Evolutionary conservation across 2,888 invertebrate species (phyloP).

Genomic region (Ischnus inquisitorius): DNA sequence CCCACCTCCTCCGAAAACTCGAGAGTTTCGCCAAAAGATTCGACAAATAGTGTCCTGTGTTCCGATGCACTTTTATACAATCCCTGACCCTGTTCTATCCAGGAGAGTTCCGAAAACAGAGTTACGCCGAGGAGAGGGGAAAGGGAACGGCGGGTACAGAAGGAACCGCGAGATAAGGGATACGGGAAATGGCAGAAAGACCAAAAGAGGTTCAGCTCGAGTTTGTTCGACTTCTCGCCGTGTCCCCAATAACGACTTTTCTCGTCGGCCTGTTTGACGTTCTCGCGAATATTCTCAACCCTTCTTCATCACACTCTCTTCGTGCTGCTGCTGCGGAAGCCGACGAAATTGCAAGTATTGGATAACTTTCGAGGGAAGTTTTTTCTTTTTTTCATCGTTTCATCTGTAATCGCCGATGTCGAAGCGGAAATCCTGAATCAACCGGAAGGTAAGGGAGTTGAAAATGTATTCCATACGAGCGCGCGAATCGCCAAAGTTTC

Average conservation of each 20-base stretch:
- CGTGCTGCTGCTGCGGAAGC: not conserved
- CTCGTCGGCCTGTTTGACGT: constrained; percentile 4
- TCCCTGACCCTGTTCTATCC: constrained; percentile 27
- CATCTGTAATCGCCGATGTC: constrained; percentile 30
- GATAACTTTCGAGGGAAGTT: constrained; percentile 40
- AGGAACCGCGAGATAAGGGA: not conserved
- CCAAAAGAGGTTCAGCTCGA: constrained; percentile 16
- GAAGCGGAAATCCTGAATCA: constrained; percentile 31
- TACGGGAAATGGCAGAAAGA: not conserved
- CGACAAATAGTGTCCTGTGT: constrained; percentile 5
- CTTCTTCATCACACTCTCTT: not conserved
- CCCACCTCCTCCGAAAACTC: not conserved
- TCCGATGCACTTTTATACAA: not conserved
- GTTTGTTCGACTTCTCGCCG: constrained; percentile 36
- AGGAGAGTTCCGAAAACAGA: constrained; percentile 21
- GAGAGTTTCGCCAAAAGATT: constrained; percentile 13
- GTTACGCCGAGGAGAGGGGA: constrained; percentile 9
- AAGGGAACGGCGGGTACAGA: not conserved
- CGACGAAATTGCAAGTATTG: constrained; percentile 35
- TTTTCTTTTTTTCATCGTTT: constrained; percentile 23
- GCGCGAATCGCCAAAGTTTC: constrained; percentile 46
- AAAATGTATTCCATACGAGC: constrained; percentile 5
- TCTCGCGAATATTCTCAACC: constrained; percentile 11
- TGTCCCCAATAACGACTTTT: constrained; percentile 30
- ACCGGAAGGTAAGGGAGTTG: constrained; percentile 11